Base-by-base conservation (phyloP, 2,888 invertebrate species). In the Gasteruption jaculator region DNA sequence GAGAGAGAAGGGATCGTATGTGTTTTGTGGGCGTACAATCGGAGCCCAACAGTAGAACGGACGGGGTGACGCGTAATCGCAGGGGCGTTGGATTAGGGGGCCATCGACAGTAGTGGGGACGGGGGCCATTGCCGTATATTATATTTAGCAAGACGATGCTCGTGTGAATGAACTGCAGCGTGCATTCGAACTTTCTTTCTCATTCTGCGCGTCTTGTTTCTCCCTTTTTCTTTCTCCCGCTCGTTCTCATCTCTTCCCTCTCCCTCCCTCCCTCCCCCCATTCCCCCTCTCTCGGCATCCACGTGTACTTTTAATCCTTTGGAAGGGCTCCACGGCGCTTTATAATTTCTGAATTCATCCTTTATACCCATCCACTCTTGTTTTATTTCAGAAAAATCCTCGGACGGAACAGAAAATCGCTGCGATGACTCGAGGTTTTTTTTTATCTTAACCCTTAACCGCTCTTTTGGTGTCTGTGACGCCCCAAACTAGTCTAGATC, bases 91-190 rank as follows among this genome's bases (percentile, higher is more conserved):
- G 54, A 63, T 61, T 57, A 56, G 55, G 60, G 60, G 56, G 54
- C 52, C 48, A 52, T 46, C 50, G 53, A 45, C 20, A 41, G 43
- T 46, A 41, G 52, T 48, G 52, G 56, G 50, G 53, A 34, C 47
- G 41, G 55, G 57, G 51, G 54, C 54, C 55, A 61, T 59, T 62
- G 64, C 61, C 65, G 56, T 57, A 63, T 65, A 65, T 65, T 64
- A 62, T 61, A 60, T 65, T 65, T 63, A 63, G 65, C 61, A 56
- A 61, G 60, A 58, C 57, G n/a, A 54, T 52, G 48, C 49, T 53
- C 63, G 65, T 66, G 65, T 65, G 65, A 66, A 66, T 66, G 65
- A 66, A 66, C 65, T 66, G 56, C 55, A 54, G 55, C 49, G n/a
- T 44, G 41, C 39, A 43, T 32, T 45, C 18, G 40, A 22, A 21